Base-by-base conservation (phyloP, 2,113 vertebrate species). In the Brienomyrus brachyistius region DNA sequence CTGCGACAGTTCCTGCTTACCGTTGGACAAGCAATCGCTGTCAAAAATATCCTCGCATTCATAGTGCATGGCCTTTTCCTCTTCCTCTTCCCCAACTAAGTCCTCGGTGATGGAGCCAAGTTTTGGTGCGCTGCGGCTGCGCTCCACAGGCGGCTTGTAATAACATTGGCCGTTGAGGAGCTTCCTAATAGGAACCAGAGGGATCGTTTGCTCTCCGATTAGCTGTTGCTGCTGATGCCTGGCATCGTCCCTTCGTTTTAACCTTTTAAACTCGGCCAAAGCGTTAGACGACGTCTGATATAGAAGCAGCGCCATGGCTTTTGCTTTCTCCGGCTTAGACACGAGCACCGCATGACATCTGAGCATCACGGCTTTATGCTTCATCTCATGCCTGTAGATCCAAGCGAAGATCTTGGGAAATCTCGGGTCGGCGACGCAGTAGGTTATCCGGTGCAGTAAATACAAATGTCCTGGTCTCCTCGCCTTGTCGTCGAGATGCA, bases 71-170 rank as follows among this genome's bases (percentile, higher is more conserved):
- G 97, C 95, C 86, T 95, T 96, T 93, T 98, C 97, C 94, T 99
- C 98, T 93, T 97, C 97, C 94, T 98, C 96, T 94, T 99, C 98
- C 1, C 98, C 98, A 21, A 97, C 86, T 90, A 94, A 92, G 96
- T 99, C 98, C 96, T 99, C 98, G 0, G 98, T 98, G 96, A 99
- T 99, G 92, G 98, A 97, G 94, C 98, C 98, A 89, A 99, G 96
- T 91, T 97, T 98, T 88, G 98, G 98, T 0, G 98, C 98, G 95
- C 98, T 98, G 91, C 97, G 96, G 95, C 98, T 98, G 93, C 98
- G 96, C 94, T 99, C 98, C 94, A 97, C 98, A 1, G 97, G 98
- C 17, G 98, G 98, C 91, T 98, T 99, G 95, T 99, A 99, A 94
- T 95, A 97, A 95, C 98, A 97, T 93, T 97, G 97, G 92, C 97